Base-by-base conservation (phyloP, 2,797 vertebrate genomes). In the Denticeps clupeoides region DNA sequence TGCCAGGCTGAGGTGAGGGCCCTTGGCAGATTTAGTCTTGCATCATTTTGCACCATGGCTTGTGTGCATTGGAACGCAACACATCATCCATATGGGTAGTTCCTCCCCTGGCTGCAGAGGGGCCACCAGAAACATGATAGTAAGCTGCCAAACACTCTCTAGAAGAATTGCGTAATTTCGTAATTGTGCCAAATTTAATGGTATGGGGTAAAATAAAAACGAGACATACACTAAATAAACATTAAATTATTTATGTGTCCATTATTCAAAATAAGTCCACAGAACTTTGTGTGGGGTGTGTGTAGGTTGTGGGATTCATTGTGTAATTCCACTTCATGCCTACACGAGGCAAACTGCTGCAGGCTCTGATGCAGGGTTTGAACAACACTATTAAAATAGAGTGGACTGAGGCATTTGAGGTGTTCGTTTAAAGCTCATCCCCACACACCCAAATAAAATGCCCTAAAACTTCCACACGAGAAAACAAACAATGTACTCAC, bases 201-300 rank as follows among this genome's bases (percentile, higher is more conserved):
- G 18, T 29, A 49, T 43, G 44, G 29, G 49, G 40, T 53, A 53
- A 42, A 29, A 43, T 33, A 51, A 44, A 19, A 25, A 19, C 19
- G n/a, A 12, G n/a, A 15, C 4, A 28, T 28, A 8, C 3, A 19
- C 19, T 2, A 19, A 19, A 19, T 19, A 31, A 13, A 25, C 22
- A 7, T n/a, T 11, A 1, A 3, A 1, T 12, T 18, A 8, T 15
- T 3, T 13, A 25, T 21, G 11, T 23, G 12, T 18, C 15, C 3
- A 7, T 5, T 7, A 18, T 23, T 15, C 3, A n/a, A n/a, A n/a
- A n/a, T n/a, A n/a, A n/a, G n/a, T n/a, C n/a, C n/a, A n/a, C n/a
- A n/a, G n/a, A n/a, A n/a, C n/a, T n/a, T 16, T 22, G 27, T 19
- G 22, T 44, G 12, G n/a, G n/a, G 21, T 4, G 6, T 4, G 1